Evolutionary conservation across 2,113 vertebrate species (phyloP).

Genomic region (Petaurus breviceps): DNA sequence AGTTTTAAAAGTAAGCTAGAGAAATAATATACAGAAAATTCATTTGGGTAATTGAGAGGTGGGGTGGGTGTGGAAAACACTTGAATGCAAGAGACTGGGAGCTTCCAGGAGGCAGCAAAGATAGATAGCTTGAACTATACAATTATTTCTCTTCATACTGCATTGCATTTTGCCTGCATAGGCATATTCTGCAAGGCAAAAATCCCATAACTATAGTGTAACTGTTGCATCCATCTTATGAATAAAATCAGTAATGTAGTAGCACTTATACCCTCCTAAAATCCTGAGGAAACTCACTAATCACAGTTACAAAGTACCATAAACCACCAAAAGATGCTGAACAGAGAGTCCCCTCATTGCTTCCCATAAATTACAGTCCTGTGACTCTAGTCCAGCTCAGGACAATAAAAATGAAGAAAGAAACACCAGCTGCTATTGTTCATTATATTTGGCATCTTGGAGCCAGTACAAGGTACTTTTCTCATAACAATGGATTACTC

Average conservation of each 20-base stretch:
- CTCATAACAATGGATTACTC: slow-evolving; percentile 36
- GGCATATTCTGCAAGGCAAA: neutral
- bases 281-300: slow-evolving; percentile 14
- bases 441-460: slow-evolving; percentile 31
- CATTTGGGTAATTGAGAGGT: neutral
- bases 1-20: neutral
- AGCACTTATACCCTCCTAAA: slow-evolving; percentile 8
- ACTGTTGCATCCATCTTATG: neutral
- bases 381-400: slow-evolving; percentile 26
- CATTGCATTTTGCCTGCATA: neutral
- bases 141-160: neutral
- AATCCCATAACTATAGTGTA: neutral
- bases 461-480: slow-evolving; percentile 21
- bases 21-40: neutral
- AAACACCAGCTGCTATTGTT: slow-evolving; percentile 40
- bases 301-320: slow-evolving; percentile 25
- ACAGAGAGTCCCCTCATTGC: slow-evolving; percentile 4
- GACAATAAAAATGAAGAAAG: slow-evolving; percentile 46
- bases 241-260: neutral
- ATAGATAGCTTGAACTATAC: neutral
- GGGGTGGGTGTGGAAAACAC: neutral
- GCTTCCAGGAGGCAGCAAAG: neutral
- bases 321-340: slow-evolving; percentile 43
- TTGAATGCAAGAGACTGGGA: neutral
- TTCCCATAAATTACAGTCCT: slow-evolving; percentile 54